A percentile compares a stretch with the other conserved stretches of the same genome.
Conservation (phyloP, 2,888 invertebrate species). For the Beris chalybata region DNA sequence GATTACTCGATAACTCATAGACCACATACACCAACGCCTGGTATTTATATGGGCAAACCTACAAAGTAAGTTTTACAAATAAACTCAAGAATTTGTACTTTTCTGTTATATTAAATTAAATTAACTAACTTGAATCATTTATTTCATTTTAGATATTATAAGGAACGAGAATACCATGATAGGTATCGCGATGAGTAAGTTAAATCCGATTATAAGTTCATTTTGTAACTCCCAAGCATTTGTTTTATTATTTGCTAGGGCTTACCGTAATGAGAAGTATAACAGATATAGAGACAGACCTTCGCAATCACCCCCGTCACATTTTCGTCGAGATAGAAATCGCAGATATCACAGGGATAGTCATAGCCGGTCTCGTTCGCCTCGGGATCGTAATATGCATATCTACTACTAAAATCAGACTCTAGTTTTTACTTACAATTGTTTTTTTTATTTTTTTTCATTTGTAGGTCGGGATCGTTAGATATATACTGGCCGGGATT, state of each 20-base stretch:
- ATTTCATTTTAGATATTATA: slow-evolving; percentile 39
- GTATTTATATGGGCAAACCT: slow-evolving; percentile 94
- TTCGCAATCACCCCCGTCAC: slow-evolving; percentile 43
- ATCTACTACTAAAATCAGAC: too few species aligned
- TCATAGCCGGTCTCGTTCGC: slow-evolving; percentile 48
- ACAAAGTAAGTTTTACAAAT: slow-evolving; percentile 57
- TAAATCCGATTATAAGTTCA: background rate
- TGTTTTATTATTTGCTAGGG: slow-evolving; percentile 22
- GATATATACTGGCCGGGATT: too few species aligned
- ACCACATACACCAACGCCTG: slow-evolving; percentile 96
- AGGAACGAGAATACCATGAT: slow-evolving; percentile 43
- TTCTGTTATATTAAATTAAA: background rate
- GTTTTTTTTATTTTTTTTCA: too few species aligned
- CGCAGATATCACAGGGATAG: slow-evolving; percentile 45
- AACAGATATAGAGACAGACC: slow-evolving; percentile 32
- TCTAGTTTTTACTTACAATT: too few species aligned
- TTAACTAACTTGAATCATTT: background rate
- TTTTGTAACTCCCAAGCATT: background rate
- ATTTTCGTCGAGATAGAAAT: slow-evolving; percentile 41
- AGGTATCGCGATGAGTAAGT: slow-evolving; percentile 43
- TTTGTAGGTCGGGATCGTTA: too few species aligned
- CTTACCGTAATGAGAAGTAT: slow-evolving; percentile 14
- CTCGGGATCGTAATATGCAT: slow-evolving; percentile 35
- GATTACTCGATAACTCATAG: slow-evolving; percentile 95
- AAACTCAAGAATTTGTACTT: background rate